Conservation (phyloP, 1,140 invertebrate genomes). For the Venustaconcha ellipsiformis region DNA sequence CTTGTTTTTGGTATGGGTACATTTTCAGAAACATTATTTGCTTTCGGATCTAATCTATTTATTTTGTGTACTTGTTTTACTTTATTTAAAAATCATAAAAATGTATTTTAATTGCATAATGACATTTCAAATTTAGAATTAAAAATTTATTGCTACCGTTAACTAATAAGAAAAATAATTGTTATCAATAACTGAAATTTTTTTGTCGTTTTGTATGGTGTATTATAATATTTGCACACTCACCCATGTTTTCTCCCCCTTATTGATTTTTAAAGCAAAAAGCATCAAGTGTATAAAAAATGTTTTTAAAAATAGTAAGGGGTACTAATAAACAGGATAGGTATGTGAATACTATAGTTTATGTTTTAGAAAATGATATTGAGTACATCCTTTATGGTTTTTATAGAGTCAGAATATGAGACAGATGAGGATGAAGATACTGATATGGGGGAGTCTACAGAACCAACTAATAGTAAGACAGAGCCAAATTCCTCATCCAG, state of each 20-base stretch:
- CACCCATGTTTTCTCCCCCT: too few relatives aligned
- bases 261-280: too few relatives aligned
- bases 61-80: too few relatives aligned
- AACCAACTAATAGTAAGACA: constrained; percentile 19
- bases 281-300: too few relatives aligned
- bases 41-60: too few relatives aligned
- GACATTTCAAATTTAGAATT: too few relatives aligned
- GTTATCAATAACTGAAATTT: background rate
- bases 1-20: too few relatives aligned
- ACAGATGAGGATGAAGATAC: constrained; percentile 45
- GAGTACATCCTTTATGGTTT: background rate
- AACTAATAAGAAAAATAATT: background rate
- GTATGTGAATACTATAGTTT: background rate
- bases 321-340: background rate
- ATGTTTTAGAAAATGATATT: background rate
- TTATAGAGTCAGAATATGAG: constrained; percentile 39
- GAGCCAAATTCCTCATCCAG: constrained; percentile 3
- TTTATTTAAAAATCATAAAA: too few relatives aligned
- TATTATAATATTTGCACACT: background rate
- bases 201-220: background rate
- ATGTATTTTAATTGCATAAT: too few relatives aligned
- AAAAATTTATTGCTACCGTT: too few relatives aligned
- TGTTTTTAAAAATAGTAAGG: background rate
- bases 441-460: constrained; percentile 30
- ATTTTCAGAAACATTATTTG: too few relatives aligned